phyloP scores from a whole-genome alignment of 2,888 invertebrate species.

The Petrolisthes manimaculis region DNA sequence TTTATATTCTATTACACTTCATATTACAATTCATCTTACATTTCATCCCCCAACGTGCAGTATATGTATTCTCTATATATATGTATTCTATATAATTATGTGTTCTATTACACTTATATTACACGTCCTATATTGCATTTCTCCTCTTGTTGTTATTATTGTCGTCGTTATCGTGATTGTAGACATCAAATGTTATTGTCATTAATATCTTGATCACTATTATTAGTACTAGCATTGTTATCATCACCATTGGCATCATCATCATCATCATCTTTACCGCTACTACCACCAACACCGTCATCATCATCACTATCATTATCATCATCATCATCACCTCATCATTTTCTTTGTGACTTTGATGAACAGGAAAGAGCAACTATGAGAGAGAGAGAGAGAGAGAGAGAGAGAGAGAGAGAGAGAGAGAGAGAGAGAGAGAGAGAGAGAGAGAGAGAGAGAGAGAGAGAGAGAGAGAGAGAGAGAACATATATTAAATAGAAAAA shows the following conservation, averaged over 20 bases:
- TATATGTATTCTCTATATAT: not conserved
- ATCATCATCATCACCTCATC: not conserved
- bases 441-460: not conserved
- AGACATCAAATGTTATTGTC: no score
- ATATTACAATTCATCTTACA: not conserved
- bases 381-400: not conserved
- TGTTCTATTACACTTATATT: no score
- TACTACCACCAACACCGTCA: not conserved
- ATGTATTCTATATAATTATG: not conserved
- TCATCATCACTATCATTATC: no score
- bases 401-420: not conserved
- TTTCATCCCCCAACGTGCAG: not conserved
- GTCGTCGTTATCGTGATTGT: no score
- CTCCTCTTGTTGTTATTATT: no score
- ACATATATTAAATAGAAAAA: not conserved
- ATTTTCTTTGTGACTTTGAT: no score
- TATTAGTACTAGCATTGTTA: no score
- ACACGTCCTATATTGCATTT: no score
- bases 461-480: not conserved
- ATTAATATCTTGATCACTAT: no score
- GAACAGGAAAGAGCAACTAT: no score
- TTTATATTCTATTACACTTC: conserved; percentile 7
- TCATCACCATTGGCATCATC: not conserved
- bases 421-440: not conserved
- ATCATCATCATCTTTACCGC: not conserved